A percentile compares a stretch with the other conserved stretches of the same genome.
phyloP scores from a whole-genome alignment of 2,888 invertebrate genomes.

The Oasisia sp. region DNA sequence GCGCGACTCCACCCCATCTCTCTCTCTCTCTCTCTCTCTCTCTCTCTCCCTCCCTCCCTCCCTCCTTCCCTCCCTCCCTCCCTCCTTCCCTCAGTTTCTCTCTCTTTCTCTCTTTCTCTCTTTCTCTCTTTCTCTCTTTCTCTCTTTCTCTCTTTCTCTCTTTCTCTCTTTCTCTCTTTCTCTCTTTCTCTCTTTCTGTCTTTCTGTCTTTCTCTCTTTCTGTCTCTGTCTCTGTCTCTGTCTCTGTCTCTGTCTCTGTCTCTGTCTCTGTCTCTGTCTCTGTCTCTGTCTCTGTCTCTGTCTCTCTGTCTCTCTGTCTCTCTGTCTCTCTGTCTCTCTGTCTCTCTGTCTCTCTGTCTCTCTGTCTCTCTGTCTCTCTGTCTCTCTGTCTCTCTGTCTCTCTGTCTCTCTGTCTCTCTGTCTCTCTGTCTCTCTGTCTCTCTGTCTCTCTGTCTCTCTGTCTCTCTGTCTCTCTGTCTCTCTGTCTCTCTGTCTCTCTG shows the following conservation, averaged over 20 bases:
- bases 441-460: too few relatives aligned
- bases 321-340: conserved; percentile 14
- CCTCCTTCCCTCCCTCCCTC: conserved; percentile 7
- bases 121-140: background rate
- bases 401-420: too few relatives aligned
- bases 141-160: background rate
- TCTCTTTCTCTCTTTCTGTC: conserved; percentile 30
- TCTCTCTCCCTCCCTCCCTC: conserved; percentile 21
- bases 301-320: background rate
- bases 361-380: too few relatives aligned
- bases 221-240: conserved; percentile 33
- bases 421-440: too few relatives aligned
- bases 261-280: conserved; percentile 32
- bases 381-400: too few relatives aligned
- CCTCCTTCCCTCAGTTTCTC: background rate
- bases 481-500: too few relatives aligned
- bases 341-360: background rate
- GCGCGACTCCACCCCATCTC: background rate
- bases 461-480: too few relatives aligned
- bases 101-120: conserved; percentile 13
- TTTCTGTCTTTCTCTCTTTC: conserved; percentile 32
- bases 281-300: conserved; percentile 25
- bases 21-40: conserved; percentile 25
- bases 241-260: conserved; percentile 31
- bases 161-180: background rate